These are phyloP conservation scores for Matsumurasca onukii DNA, from an alignment of 1,140 invertebrate genomes.

Conservation along the genomic window DNA sequence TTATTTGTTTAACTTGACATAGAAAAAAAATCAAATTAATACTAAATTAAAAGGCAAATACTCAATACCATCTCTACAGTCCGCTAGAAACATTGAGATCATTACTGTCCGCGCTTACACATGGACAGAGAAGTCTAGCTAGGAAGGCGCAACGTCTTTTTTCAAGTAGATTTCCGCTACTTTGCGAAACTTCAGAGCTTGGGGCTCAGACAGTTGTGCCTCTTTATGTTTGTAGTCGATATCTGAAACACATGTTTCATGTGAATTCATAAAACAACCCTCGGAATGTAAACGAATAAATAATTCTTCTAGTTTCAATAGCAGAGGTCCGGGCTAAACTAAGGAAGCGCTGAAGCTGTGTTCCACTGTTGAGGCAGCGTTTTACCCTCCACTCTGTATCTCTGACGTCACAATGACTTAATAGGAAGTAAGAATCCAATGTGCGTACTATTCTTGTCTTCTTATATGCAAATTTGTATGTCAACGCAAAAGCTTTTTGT, in stretches of 20 bases:
- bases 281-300: background rate
- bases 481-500: too few species aligned
- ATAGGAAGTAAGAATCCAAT: too few species aligned
- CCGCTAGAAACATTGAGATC: too few species aligned
- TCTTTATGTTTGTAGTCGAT: constrained; percentile 33
- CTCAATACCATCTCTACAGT: too few species aligned
- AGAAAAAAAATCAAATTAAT: too few species aligned
- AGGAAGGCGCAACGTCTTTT: constrained; percentile 2
- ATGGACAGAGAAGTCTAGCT: constrained; percentile 14
- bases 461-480: too few species aligned
- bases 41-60: too few species aligned
- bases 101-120: too few species aligned
- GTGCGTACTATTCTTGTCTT: too few species aligned
- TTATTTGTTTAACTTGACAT: too few species aligned
- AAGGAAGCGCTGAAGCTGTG: background rate
- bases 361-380: background rate
- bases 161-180: constrained; percentile 15
- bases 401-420: background rate
- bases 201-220: background rate
- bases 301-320: background rate
- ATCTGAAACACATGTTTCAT: background rate
- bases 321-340: background rate
- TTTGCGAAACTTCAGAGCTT: constrained; percentile 9
- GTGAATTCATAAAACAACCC: background rate
- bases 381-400: background rate